Percentiles rank a stretch among this genome's conserved stretches.
These are phyloP conservation scores for Zeugodacus cucurbitae DNA, from an alignment of 1,140 invertebrate species.

Conservation along the genomic window DNA sequence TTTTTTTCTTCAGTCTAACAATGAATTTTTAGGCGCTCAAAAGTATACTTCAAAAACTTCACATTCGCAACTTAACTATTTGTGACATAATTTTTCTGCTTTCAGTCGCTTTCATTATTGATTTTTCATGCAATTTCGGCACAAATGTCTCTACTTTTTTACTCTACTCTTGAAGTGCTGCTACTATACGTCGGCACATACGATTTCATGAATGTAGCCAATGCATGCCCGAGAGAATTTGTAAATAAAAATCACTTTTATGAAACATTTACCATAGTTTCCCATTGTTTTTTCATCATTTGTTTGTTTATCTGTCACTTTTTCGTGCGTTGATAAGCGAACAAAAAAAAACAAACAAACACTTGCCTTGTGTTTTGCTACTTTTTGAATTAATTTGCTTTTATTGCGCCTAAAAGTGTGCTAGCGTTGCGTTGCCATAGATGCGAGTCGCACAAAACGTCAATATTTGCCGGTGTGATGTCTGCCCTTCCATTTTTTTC, in stretches of 20 bases:
- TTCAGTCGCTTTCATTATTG: background rate
- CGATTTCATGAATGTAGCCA: background rate
- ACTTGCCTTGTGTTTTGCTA: background rate
- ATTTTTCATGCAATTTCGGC: background rate
- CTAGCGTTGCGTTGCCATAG: background rate
- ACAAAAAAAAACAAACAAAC: background rate
- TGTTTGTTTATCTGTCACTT: background rate
- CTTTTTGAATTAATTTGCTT: background rate
- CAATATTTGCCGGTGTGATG: background rate
- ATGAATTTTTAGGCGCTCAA: background rate
- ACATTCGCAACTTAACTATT: background rate
- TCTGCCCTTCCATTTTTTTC: background rate
- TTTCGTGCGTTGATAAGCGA: background rate
- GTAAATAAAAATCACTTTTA: constrained; percentile 35
- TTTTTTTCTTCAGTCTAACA: too few species aligned
- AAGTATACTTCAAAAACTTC: background rate
- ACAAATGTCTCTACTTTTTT: background rate
- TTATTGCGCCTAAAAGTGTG: background rate
- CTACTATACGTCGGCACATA: too few species aligned
- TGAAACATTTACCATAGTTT: background rate
- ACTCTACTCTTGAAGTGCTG: background rate
- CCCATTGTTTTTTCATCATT: background rate
- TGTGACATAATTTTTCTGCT: background rate
- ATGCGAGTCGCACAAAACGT: background rate
- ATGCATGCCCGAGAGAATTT: background rate